A percentile compares a stretch with the other conserved stretches of the same genome.
phyloP scores from a whole-genome alignment of 1,140 invertebrate species.

The Belonocnema kinseyi region DNA sequence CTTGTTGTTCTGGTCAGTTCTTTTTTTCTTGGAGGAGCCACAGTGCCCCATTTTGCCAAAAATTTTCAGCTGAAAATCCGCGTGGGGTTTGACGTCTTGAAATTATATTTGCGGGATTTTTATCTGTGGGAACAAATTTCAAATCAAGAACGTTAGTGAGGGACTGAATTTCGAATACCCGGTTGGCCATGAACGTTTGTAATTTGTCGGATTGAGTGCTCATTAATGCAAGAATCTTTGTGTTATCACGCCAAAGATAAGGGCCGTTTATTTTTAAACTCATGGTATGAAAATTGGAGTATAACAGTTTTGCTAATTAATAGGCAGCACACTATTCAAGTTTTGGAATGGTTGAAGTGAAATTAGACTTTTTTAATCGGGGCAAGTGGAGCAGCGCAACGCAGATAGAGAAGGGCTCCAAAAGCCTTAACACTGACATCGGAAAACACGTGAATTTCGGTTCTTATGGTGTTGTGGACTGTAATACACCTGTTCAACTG shows the following conservation, averaged over 20 bases:
- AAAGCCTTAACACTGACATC: background rate
- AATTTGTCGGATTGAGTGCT: background rate
- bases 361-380: background rate
- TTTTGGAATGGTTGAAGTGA: no score
- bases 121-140: background rate
- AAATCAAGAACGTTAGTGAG: background rate
- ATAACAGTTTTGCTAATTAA: background rate
- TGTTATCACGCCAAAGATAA: background rate
- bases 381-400: background rate
- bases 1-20: background rate
- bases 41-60: background rate
- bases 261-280: background rate
- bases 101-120: background rate
- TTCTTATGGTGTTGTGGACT: background rate
- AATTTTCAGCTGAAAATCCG: no score
- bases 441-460: background rate
- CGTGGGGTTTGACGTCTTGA: background rate
- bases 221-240: background rate
- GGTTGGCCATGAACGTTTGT: background rate
- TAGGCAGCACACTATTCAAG: no score
- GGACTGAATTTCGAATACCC: background rate
- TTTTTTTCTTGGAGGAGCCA: background rate
- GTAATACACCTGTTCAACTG: background rate
- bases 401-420: background rate
- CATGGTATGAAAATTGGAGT: background rate